Base-by-base conservation (phyloP, 30 jellyfish, hydroid and myxozoan genomes). In the Hydractinia echinata region DNA sequence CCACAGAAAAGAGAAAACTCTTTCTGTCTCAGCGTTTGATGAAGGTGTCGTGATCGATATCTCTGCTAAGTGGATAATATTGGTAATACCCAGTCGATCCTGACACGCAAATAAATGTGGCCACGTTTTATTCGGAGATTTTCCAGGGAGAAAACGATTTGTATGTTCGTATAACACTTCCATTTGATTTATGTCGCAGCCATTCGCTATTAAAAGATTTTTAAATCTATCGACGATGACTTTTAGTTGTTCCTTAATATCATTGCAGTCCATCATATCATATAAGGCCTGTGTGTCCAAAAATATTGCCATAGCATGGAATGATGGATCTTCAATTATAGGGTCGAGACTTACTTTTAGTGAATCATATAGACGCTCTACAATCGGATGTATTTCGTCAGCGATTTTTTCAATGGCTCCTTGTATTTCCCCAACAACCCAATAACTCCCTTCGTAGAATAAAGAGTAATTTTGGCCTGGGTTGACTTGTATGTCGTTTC, bases 221-320 rank as follows among this genome's bases (percentile, higher is more conserved):
- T 21, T n/a, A 19, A 67, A 67, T 67, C 39, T 21, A 67, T 11
- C 21, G 48, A 21, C 78, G n/a, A n/a, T n/a, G n/a, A n/a, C n/a
- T n/a, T n/a, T n/a, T n/a, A n/a, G n/a, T n/a, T n/a, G n/a, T n/a
- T n/a, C n/a, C n/a, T n/a, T n/a, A n/a, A n/a, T n/a, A n/a, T n/a
- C n/a, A n/a, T 10, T 58, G n/a, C n/a, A 15, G 15, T 67, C 78
- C 78, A 67, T 11, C 52, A 67, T 21, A 10, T n/a, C 10, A 19
- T 67, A 67, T 11, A 58, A 58, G 21, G 78, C 10, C 10, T 11
- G 13, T 49, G 78, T 67, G 54, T 67, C 78, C 78, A n/a, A 13
- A 19, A 67, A 67, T 10, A 67, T 49, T 11, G 78, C 78, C 55
- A 67, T 49, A 9, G 78, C 10, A 9, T n/a, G 55, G 54, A 67